Evolutionary conservation across 2,888 invertebrate genomes (phyloP).

Genomic region (Pyrgus malvae): DNA sequence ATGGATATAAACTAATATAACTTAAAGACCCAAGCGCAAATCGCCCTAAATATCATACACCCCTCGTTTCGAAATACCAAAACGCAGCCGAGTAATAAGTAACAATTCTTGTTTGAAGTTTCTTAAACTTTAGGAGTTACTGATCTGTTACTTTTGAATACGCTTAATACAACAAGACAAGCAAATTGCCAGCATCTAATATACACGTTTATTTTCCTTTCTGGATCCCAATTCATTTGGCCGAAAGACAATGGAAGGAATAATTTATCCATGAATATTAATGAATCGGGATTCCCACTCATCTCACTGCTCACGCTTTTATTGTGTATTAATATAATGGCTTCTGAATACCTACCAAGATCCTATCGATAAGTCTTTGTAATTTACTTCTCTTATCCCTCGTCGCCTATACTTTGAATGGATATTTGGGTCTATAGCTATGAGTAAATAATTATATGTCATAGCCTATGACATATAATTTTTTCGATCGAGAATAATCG

Average conservation of each 20-base stretch:
- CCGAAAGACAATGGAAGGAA: conserved; percentile 66
- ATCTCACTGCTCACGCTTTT: conserved; percentile 57
- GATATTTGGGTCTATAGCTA: too few relatives aligned
- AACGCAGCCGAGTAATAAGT: neutral
- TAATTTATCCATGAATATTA: conserved; percentile 76
- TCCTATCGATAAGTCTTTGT: conserved; percentile 50
- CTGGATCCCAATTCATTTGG: conserved; percentile 60
- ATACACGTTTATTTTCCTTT: conserved; percentile 56
- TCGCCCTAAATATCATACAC: too few relatives aligned
- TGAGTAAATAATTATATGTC: too few relatives aligned
- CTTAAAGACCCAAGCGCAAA: too few relatives aligned
- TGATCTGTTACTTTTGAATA: neutral
- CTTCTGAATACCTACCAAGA: conserved; percentile 45
- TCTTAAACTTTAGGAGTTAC: neutral
- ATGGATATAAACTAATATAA: too few relatives aligned
- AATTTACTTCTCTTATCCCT: conserved; percentile 36
- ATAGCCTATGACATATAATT: too few relatives aligned
- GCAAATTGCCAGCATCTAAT: conserved; percentile 51
- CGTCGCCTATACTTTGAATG: neutral
- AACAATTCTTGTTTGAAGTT: neutral
- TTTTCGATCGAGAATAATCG: too few relatives aligned
- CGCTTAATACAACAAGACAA: conserved; percentile 36
- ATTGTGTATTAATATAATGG: conserved; percentile 67
- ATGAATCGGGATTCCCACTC: conserved; percentile 67
- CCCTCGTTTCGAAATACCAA: neutral